These are phyloP conservation scores for Brachirus orientalis DNA, from an alignment of 2,113 vertebrate species.

Conservation along the genomic window DNA sequence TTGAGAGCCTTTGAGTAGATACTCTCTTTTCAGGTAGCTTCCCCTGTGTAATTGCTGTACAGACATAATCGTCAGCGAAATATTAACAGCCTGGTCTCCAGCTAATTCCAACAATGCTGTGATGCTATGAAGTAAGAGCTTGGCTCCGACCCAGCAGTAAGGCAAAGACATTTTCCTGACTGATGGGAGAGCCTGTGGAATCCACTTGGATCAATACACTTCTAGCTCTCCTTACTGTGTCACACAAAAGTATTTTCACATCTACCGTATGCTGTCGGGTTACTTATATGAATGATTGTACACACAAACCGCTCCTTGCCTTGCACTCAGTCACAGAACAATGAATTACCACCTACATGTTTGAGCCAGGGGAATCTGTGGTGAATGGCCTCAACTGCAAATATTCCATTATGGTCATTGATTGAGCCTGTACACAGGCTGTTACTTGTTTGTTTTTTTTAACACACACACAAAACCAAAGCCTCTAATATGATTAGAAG, in stretches of 20 bases:
- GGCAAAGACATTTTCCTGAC: constrained; percentile 41
- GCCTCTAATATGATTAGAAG: neutral
- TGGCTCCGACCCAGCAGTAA: constrained; percentile 17
- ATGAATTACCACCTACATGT: constrained; percentile 52
- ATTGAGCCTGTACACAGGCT: constrained; percentile 15
- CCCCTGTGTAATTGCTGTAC: neutral
- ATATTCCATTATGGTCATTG: constrained; percentile 54
- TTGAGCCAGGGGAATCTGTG: constrained; percentile 12
- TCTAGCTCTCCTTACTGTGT: constrained; percentile 23
- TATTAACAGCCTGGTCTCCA: constrained; percentile 24
- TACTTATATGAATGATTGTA: constrained; percentile 3
- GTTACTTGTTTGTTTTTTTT: constrained; percentile 4
- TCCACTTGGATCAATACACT: constrained; percentile 45
- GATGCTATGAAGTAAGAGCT: constrained; percentile 30
- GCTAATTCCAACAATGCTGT: constrained; percentile 39
- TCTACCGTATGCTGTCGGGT: neutral
- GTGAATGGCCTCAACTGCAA: constrained; percentile 43
- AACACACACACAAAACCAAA: neutral
- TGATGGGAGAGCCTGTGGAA: constrained; percentile 39
- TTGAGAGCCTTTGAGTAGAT: neutral
- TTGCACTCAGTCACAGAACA: constrained; percentile 20
- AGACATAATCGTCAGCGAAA: constrained; percentile 11
- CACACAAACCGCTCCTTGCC: constrained; percentile 5
- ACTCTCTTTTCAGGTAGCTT: neutral
- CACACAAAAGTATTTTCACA: constrained; percentile 35